Percentiles rank a stretch among this genome's conserved stretches.
Conservation (phyloP, 2,797 vertebrate genomes). For the Sorex maritimensis region DNA sequence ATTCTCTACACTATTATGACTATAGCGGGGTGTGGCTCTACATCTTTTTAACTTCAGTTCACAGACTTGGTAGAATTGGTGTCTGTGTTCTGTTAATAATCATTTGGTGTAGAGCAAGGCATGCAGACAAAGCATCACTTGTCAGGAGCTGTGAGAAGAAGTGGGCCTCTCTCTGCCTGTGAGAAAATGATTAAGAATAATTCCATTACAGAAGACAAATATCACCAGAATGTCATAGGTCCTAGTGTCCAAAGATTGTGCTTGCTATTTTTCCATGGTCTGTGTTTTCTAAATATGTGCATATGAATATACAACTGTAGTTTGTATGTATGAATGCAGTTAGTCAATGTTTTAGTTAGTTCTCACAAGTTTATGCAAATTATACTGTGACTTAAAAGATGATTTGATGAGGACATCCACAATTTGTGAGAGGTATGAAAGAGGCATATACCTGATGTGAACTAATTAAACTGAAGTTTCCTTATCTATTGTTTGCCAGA, state of each 20-base stretch:
- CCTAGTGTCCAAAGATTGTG: not conserved
- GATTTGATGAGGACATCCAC: constrained; percentile 52
- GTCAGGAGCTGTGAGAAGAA: not conserved
- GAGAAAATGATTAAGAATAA: not conserved
- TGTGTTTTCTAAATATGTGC: constrained; percentile 11
- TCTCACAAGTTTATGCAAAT: constrained; percentile 54
- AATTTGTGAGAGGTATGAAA: constrained; percentile 59
- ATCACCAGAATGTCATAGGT: not conserved
- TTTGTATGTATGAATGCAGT: not conserved
- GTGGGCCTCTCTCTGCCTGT: not conserved
- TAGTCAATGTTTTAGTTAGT: constrained; percentile 3
- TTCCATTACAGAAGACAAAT: not conserved
- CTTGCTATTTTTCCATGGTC: not conserved
- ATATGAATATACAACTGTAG: not conserved
- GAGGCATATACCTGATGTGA: constrained; percentile 59
- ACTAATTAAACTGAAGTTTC: constrained; percentile 70
- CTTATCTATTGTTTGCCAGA: constrained; percentile 60
- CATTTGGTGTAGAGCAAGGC: not conserved
- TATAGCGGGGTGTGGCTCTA: not conserved
- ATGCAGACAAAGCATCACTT: constrained; percentile 2
- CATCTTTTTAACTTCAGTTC: constrained; percentile 34
- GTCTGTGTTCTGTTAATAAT: not conserved
- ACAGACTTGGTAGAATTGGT: not conserved
- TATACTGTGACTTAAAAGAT: constrained; percentile 59
- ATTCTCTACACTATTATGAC: not conserved